A percentile compares a stretch with the other conserved stretches of the same genome.
Evolutionary conservation across 2,797 vertebrate species (phyloP).

Genomic region (Bryconaethiops microstoma): DNA sequence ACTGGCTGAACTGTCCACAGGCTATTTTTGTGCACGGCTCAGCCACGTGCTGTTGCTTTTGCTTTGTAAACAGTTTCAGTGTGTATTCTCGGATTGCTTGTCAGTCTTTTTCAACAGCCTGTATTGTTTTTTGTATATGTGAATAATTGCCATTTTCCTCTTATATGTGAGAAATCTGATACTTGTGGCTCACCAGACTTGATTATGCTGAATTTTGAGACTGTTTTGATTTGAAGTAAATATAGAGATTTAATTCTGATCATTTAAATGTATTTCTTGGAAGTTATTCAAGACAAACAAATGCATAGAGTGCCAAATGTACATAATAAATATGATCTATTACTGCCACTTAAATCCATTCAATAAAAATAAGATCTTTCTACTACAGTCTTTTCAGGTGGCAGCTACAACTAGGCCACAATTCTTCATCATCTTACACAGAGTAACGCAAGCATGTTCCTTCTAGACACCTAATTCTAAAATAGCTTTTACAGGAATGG

Average conservation of each 20-base stretch:
- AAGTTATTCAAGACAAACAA: background rate
- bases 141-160: slow-evolving; percentile 13
- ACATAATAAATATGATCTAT: background rate
- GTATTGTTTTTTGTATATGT: background rate
- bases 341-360: background rate
- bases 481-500: slow-evolving; percentile 4
- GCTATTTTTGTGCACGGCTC: slow-evolving; percentile 18
- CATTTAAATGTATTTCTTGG: background rate
- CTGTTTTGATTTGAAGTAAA: background rate
- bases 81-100: background rate
- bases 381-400: background rate
- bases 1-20: slow-evolving; percentile 26
- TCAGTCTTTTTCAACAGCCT: background rate
- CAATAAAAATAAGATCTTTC: background rate
- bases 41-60: slow-evolving; percentile 12
- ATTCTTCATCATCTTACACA: background rate
- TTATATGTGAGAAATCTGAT: slow-evolving; percentile 9
- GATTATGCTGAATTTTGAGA: too few relatives aligned
- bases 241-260: background rate
- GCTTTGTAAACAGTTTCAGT: slow-evolving; percentile 31
- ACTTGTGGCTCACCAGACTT: background rate
- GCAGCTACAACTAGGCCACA: background rate
- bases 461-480: slow-evolving; percentile 5
- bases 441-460: background rate
- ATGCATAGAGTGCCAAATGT: too few relatives aligned